Conservation (phyloP, 1,140 invertebrate genomes). For the Drosophila setifemur region DNA sequence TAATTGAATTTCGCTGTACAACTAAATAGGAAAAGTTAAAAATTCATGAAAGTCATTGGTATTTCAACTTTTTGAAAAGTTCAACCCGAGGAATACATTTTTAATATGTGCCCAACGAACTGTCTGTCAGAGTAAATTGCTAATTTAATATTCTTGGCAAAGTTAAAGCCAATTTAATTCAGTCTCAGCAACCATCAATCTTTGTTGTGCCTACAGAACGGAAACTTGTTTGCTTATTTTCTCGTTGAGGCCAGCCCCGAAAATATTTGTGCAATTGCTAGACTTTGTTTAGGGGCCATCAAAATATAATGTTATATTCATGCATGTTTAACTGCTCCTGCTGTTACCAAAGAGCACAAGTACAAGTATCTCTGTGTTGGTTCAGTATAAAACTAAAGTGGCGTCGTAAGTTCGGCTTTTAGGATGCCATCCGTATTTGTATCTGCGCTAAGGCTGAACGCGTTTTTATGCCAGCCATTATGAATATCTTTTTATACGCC, state of each 20-base stretch:
- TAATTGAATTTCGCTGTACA: too few species aligned
- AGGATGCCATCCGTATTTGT: neutral
- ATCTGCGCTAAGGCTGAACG: too few species aligned
- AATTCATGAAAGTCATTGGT: neutral
- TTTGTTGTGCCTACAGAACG: conserved; percentile 19
- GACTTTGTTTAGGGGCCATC: conserved; percentile 32
- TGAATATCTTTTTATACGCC: conserved; percentile 50
- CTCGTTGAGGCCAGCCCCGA: neutral
- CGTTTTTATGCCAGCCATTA: conserved; percentile 44
- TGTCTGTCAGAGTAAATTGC: neutral
- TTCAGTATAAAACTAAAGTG: conserved; percentile 35
- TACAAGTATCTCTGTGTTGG: conserved; percentile 5
- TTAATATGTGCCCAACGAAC: neutral
- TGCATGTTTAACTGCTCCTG: conserved; percentile 15
- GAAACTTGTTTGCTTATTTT: conserved; percentile 37
- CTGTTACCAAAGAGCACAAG: neutral
- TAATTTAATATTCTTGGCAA: conserved; percentile 26
- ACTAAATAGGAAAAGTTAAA: too few species aligned
- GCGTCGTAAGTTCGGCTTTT: conserved; percentile 24
- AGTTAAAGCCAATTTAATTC: conserved; percentile 38
- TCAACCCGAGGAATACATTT: conserved; percentile 12
- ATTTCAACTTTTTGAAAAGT: neutral
- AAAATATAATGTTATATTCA: conserved; percentile 42
- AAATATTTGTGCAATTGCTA: conserved; percentile 42
- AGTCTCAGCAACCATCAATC: conserved; percentile 32